A percentile compares a stretch with the other conserved stretches of the same genome.
phyloP scores from a whole-genome alignment of 1,140 invertebrate genomes.

The Brachionus paranguensis region DNA sequence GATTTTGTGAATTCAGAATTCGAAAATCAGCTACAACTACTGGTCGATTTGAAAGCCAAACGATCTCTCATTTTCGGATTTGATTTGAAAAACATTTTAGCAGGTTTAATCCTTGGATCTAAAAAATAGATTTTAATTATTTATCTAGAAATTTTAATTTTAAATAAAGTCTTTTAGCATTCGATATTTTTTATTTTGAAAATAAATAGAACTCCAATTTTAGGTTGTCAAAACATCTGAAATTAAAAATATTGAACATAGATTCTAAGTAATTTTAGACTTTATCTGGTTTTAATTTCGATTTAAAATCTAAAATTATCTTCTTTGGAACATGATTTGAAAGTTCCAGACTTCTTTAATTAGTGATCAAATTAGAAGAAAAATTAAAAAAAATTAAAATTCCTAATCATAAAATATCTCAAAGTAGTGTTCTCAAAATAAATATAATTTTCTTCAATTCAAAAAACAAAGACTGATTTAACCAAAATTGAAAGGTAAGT shows the following conservation, averaged over 20 bases:
- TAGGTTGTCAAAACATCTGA: too few relatives aligned
- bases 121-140: background rate
- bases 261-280: background rate
- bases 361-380: too few relatives aligned
- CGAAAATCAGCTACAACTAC: background rate
- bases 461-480: too few relatives aligned
- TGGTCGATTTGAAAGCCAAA: background rate
- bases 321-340: too few relatives aligned
- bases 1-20: background rate
- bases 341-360: too few relatives aligned
- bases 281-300: background rate
- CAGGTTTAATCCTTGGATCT: background rate
- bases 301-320: background rate
- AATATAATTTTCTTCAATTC: too few relatives aligned
- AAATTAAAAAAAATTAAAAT: too few relatives aligned
- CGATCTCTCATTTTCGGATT: background rate
- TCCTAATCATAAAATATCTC: too few relatives aligned
- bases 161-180: background rate
- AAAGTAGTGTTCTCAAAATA: too few relatives aligned
- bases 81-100: background rate
- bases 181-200: background rate
- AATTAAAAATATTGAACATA: background rate
- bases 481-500: too few relatives aligned
- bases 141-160: background rate
- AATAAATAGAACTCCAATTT: background rate